These are phyloP conservation scores for Tipula lateralis DNA, from an alignment of 2,888 invertebrate species.

Conservation along the genomic window DNA sequence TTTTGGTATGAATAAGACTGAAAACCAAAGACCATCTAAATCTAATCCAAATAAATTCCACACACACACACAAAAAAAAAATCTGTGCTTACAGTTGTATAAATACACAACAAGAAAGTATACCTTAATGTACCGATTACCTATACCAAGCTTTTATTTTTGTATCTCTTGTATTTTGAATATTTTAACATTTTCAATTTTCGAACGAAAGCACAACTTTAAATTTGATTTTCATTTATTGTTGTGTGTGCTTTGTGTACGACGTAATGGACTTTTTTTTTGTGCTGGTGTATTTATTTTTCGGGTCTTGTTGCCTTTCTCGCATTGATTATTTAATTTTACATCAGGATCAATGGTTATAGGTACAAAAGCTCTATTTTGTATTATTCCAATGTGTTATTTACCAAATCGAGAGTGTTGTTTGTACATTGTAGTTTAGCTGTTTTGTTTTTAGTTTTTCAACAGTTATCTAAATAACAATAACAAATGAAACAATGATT, in stretches of 20 bases:
- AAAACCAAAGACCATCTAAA: background rate
- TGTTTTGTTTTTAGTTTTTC: background rate
- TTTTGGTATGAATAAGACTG: background rate
- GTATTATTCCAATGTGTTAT: background rate
- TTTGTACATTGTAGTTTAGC: background rate
- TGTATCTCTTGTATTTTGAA: background rate
- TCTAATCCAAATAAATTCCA: background rate
- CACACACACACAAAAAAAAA: background rate
- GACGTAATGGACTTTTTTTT: background rate
- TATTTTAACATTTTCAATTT: constrained; percentile 1
- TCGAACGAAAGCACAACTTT: background rate
- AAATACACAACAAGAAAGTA: no score
- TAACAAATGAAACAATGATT: background rate
- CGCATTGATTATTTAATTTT: background rate
- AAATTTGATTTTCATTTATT: constrained; percentile 3
- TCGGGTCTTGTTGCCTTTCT: background rate
- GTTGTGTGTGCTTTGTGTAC: background rate
- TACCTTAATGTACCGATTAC: background rate
- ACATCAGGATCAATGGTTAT: background rate
- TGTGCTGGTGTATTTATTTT: background rate
- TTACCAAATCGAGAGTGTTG: background rate
- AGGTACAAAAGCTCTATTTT: background rate
- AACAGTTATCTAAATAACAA: background rate
- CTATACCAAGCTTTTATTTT: background rate
- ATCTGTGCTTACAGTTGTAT: background rate